Conservation (phyloP, 2,888 invertebrate genomes). For the Liopterus haemorrhoidalis region DNA sequence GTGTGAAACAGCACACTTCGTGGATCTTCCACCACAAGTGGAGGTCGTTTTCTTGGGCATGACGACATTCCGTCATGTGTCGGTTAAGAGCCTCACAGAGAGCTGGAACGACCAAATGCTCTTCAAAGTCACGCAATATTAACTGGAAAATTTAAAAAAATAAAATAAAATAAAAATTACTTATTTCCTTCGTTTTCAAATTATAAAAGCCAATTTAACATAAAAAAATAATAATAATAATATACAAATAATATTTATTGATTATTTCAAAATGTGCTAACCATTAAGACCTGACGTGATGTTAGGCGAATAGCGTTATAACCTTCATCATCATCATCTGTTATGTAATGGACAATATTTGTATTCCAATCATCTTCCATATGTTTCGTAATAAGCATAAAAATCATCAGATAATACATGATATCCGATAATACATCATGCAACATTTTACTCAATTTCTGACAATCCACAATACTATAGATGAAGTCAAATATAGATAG, state of each 20-base stretch:
- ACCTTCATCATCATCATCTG: slow-evolving; percentile 61
- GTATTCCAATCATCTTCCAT: slow-evolving; percentile 58
- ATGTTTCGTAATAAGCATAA: slow-evolving; percentile 65
- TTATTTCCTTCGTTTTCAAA: neutral
- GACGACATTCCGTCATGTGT: slow-evolving; percentile 55
- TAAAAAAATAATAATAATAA: slow-evolving; percentile 1
- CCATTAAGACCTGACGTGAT: slow-evolving; percentile 57
- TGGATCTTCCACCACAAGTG: slow-evolving; percentile 60
- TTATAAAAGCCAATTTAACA: slow-evolving; percentile 10
- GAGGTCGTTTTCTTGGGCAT: slow-evolving; percentile 46
- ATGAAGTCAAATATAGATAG: slow-evolving; percentile 65
- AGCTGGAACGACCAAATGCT: slow-evolving; percentile 48
- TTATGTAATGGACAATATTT: slow-evolving; percentile 62
- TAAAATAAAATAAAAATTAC: slow-evolving; percentile 1
- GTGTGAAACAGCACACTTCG: slow-evolving; percentile 59
- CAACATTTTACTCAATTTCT: slow-evolving; percentile 52
- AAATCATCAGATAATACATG: slow-evolving; percentile 60
- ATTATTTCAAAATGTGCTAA: slow-evolving; percentile 37
- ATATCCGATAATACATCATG: slow-evolving; percentile 58
- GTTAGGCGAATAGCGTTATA: slow-evolving; percentile 60
- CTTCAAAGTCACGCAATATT: slow-evolving; percentile 51
- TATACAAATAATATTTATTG: slow-evolving; percentile 4
- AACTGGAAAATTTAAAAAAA: slow-evolving; percentile 36
- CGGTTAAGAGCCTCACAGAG: slow-evolving; percentile 54
- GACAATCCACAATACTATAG: slow-evolving; percentile 53